These are phyloP conservation scores for Palaemon carinicauda DNA, from an alignment of 1,140 invertebrate genomes.

Conservation along the genomic window DNA sequence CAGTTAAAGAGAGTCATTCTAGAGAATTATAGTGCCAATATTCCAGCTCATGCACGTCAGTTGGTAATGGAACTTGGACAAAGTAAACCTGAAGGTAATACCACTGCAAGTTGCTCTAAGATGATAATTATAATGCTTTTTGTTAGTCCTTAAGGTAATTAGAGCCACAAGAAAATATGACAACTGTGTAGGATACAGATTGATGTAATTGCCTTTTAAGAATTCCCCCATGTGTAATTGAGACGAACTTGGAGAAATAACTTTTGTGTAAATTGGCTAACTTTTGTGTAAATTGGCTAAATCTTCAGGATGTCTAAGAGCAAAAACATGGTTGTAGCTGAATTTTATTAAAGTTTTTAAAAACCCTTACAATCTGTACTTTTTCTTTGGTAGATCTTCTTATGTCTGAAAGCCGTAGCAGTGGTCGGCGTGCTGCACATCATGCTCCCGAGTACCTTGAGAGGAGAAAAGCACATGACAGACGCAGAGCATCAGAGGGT, in stretches of 20 bases:
- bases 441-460: constrained; percentile 92
- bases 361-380: too few relatives aligned
- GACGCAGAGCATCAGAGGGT: constrained; percentile 75
- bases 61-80: constrained; percentile 92
- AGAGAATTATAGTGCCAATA: constrained; percentile 92
- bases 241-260: too few relatives aligned
- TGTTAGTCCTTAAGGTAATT: background rate
- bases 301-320: too few relatives aligned
- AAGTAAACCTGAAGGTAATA: constrained; percentile 54
- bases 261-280: too few relatives aligned
- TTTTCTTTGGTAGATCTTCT: background rate
- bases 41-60: constrained; percentile 91
- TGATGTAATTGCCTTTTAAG: background rate
- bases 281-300: too few relatives aligned
- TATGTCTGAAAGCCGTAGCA: background rate
- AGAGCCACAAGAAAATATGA: background rate
- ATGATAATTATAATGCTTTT: too few relatives aligned
- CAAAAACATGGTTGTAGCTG: background rate
- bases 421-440: constrained; percentile 64
- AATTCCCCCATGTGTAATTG: too few relatives aligned
- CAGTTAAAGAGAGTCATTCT: constrained; percentile 91
- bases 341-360: background rate
- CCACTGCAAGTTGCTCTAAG: too few relatives aligned
- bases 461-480: constrained; percentile 72
- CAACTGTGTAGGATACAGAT: background rate